Percentiles rank a stretch among this genome's conserved stretches.
Conservation (phyloP, 2,113 vertebrate genomes). For the Stictonetta naevosa region DNA sequence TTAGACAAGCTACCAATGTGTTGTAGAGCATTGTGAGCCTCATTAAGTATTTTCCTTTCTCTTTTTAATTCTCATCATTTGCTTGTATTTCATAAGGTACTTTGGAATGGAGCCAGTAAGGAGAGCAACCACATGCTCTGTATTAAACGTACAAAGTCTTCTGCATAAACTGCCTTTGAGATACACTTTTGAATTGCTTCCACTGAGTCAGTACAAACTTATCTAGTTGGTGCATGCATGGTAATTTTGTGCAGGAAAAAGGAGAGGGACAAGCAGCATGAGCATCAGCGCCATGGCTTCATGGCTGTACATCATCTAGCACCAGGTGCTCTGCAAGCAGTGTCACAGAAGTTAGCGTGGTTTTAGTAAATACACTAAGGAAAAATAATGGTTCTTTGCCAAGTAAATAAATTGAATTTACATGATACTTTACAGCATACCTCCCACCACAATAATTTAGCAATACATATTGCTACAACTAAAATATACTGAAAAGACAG, state of each 20-base stretch:
- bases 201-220: not conserved
- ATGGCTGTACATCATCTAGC: not conserved
- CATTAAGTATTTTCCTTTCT: not conserved
- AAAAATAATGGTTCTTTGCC: not conserved
- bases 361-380: not conserved
- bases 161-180: not conserved
- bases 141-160: not conserved
- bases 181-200: not conserved
- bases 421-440: not conserved
- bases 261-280: not conserved
- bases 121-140: not conserved
- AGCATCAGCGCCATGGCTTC: not conserved
- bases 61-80: not conserved
- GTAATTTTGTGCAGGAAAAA: not conserved
- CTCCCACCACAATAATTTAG: not conserved
- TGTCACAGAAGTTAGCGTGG: not conserved
- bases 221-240: accelerated
- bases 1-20: not conserved
- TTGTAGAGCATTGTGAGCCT: not conserved
- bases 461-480: not conserved
- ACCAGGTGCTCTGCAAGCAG: not conserved
- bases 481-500: not conserved
- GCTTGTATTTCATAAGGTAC: accelerated
- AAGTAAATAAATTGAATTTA: not conserved
- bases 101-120: not conserved